Evolutionary conservation across 2,888 invertebrate species (phyloP).

Genomic region (Drosophila monieri): DNA sequence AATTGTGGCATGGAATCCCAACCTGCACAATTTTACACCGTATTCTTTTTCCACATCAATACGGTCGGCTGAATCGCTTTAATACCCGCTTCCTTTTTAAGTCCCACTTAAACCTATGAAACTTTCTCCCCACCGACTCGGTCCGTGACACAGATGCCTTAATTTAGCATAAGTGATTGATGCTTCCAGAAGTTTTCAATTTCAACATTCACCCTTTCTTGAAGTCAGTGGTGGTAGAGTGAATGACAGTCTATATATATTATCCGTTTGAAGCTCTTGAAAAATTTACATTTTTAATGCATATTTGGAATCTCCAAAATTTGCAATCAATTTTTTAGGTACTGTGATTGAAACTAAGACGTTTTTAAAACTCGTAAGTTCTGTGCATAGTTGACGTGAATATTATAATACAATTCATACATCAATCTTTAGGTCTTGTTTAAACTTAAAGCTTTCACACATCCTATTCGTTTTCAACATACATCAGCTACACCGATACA

Average conservation of each 20-base stretch:
- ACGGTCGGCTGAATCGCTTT: neutral
- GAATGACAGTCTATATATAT: neutral
- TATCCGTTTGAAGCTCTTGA: constrained; percentile 1
- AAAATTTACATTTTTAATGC: constrained; percentile 1
- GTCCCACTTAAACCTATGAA: neutral
- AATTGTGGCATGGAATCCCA: no score
- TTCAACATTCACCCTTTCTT: neutral
- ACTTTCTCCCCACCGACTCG: neutral
- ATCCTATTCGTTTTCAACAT: no score
- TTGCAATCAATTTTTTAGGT: neutral
- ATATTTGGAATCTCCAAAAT: neutral
- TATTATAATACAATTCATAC: no score
- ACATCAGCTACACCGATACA: no score
- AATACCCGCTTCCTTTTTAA: neutral
- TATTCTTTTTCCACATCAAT: neutral
- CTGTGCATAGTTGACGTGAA: no score
- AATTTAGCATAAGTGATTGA: constrained; percentile 65
- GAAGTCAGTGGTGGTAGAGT: neutral
- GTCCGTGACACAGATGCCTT: constrained; percentile 45
- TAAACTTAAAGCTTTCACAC: no score
- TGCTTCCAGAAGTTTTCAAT: constrained; percentile 53
- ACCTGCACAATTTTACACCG: no score
- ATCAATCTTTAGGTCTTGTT: no score
- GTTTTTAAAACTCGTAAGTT: no score
- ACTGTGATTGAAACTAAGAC: neutral